Percentiles rank a stretch among this genome's conserved stretches.
Conservation (phyloP, 2,888 invertebrate genomes). For the Creontiades dilutus region DNA sequence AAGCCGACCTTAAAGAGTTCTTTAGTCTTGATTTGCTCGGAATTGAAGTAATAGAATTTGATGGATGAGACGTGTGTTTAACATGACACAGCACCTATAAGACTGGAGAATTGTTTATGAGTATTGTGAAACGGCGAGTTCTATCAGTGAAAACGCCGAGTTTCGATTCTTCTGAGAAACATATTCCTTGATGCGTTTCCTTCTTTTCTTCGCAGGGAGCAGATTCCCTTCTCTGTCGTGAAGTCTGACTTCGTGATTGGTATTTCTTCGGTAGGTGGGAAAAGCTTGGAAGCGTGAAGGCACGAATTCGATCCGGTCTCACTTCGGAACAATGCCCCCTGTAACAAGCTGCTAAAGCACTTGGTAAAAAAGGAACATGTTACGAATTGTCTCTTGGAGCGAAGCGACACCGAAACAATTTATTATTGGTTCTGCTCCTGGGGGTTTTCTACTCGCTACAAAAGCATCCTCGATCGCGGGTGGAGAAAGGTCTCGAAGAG, state of each 20-base stretch:
- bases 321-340: slow-evolving; percentile 71
- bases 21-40: too few species aligned
- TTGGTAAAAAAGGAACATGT: slow-evolving; percentile 74
- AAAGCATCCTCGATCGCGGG: slow-evolving; percentile 65
- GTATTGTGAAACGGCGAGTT: background rate
- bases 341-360: slow-evolving; percentile 70
- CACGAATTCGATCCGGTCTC: slow-evolving; percentile 68
- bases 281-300: slow-evolving; percentile 71
- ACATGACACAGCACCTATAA: too few species aligned
- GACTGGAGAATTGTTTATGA: too few species aligned
- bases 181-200: slow-evolving; percentile 3
- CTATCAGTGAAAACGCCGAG: background rate
- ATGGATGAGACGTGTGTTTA: too few species aligned
- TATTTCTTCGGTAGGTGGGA: slow-evolving; percentile 72
- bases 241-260: slow-evolving; percentile 57
- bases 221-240: slow-evolving; percentile 34
- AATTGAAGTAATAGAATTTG: too few species aligned
- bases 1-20: too few species aligned
- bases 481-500: slow-evolving; percentile 56
- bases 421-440: slow-evolving; percentile 75
- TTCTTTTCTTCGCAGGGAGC: background rate
- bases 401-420: slow-evolving; percentile 75
- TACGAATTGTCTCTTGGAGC: slow-evolving; percentile 75
- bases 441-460: slow-evolving; percentile 61
- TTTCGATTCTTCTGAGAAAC: slow-evolving; percentile 13